These are phyloP conservation scores for Bambusicola thoracicus DNA, from an alignment of 2,113 vertebrate genomes.

Conservation along the genomic window DNA sequence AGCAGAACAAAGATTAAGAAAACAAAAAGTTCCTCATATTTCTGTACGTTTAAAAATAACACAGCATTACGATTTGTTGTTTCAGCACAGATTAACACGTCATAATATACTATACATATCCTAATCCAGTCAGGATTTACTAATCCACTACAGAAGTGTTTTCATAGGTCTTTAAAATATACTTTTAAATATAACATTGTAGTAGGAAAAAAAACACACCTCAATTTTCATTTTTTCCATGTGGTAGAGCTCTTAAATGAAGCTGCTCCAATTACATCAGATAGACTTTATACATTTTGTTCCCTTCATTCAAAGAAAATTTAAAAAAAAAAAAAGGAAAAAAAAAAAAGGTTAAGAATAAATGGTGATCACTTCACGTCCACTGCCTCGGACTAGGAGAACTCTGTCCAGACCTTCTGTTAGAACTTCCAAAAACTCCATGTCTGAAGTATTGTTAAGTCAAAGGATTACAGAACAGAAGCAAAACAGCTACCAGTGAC, in stretches of 20 bases:
- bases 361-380: constrained; percentile 96
- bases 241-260: not conserved
- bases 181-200: constrained; percentile 11
- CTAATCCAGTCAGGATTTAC: constrained; percentile 3
- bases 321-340: not conserved
- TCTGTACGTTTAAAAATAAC: not conserved
- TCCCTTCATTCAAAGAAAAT: not conserved
- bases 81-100: not conserved
- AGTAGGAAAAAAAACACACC: not conserved
- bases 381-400: constrained; percentile 91
- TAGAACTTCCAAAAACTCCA: constrained; percentile 97
- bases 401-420: constrained; percentile 93
- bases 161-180: constrained; percentile 13
- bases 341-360: constrained; percentile 83
- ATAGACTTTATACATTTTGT: not conserved
- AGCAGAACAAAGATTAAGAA: not conserved
- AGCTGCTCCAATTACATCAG: not conserved
- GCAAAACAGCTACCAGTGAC: not conserved
- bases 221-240: not conserved
- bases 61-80: not conserved
- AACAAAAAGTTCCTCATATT: not conserved
- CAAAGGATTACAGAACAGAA: constrained; percentile 66
- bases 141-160: not conserved
- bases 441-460: constrained; percentile 82
- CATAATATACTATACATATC: not conserved